Base-by-base conservation (phyloP, 2,113 vertebrate genomes). In the Alethe castanea region DNA sequence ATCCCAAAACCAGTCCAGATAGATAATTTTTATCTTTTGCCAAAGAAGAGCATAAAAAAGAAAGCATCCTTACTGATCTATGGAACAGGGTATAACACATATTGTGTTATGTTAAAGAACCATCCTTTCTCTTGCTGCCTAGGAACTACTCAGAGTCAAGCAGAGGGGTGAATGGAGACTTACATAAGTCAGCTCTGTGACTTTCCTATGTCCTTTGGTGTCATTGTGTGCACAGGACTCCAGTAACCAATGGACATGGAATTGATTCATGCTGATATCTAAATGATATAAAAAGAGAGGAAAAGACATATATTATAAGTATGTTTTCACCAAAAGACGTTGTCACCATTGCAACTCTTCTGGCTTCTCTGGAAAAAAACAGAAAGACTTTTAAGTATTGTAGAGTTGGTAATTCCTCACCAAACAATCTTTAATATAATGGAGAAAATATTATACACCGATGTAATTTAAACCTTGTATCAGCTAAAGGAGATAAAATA, bases 201-300 rank as follows among this genome's bases (percentile, higher is more conserved):
- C 98, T 88, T 98, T 98, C 94, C 98, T 98, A 3, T 95, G 95
- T 59, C 96, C 91, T 69, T 97, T 96, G 11, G 98, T 99, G 79
- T 98, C 97, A 35, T 99, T 99, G 95, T 98, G 98, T 79, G 96
- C 94, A 94, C 99, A 99, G 91, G 97, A 98, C 93, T 99, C 99
- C 5, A 98, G 98, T 38, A 98, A 97, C 99, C 99, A 99, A 91
- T 98, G 98, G 79, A 99, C 98, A 5, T 99, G 98, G 92, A 99
- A 99, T 1, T 97, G 98, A 71, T 95, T 97, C 71, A 98, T 94
- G 5, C 94, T 48, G 28, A 97, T 77, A 94, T 99, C 99, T 99
- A 95, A 29, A 91, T 50, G 13, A 73, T 18, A 84, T 4, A 81
- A 70, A 64, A 95, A 84, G 70, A 67, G 50, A 91, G 29, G 40